Percentiles rank a stretch among this genome's conserved stretches.
phyloP scores from a whole-genome alignment of 30 jellyfish, hydroid and myxozoan genomes.

The Aurelia sp. region DNA sequence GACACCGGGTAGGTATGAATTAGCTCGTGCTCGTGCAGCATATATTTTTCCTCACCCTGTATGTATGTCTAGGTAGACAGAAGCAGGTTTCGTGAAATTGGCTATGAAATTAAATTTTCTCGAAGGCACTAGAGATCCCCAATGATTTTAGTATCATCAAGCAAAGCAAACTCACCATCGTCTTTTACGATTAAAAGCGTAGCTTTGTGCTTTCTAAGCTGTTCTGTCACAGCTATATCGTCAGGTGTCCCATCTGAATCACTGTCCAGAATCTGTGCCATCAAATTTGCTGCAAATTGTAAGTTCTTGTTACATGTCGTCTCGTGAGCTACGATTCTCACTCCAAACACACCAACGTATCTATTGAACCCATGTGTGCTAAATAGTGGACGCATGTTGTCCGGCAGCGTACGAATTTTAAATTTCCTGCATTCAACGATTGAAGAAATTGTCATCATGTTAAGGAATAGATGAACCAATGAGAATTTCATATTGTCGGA shows the following conservation, averaged over 20 bases:
- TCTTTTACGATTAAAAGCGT: neutral
- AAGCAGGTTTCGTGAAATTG: no score
- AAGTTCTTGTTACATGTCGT: slow-evolving; percentile 26
- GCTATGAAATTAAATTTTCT: no score
- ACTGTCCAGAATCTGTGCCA: slow-evolving; percentile 37
- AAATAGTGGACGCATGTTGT: no score
- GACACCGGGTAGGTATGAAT: no score
- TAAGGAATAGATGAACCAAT: no score
- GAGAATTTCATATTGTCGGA: no score
- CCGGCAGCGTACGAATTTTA: slow-evolving; percentile 2
- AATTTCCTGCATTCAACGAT: slow-evolving; percentile 13
- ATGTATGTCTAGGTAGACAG: no score
- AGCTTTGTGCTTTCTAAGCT: slow-evolving; percentile 6
- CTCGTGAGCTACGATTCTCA: slow-evolving; percentile 1
- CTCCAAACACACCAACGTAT: slow-evolving; percentile 23
- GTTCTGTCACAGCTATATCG: slow-evolving; percentile 10
- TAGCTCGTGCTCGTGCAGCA: no score
- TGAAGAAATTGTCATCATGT: no score
- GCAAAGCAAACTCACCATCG: neutral
- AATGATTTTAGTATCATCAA: neutral
- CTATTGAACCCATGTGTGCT: neutral
- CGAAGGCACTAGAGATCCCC: no score
- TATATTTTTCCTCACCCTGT: no score
- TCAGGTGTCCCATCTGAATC: slow-evolving; percentile 36
- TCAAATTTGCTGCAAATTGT: slow-evolving; percentile 16